A percentile compares a stretch with the other conserved stretches of the same genome.
phyloP scores from a whole-genome alignment of 1,140 invertebrate species.

The Hermetia illucens region DNA sequence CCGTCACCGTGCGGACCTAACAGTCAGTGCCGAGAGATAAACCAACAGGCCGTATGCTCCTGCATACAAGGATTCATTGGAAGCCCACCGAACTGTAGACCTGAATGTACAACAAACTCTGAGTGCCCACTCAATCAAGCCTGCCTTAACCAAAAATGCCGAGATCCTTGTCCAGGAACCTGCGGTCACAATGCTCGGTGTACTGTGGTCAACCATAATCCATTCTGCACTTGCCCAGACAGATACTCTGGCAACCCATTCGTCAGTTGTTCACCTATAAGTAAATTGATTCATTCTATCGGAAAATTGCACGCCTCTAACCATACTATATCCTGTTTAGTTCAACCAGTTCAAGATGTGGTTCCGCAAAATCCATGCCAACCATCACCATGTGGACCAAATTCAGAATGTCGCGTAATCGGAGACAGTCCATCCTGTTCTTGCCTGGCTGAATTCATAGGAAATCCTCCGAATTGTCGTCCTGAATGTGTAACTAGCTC shows the following conservation, averaged over 20 bases:
- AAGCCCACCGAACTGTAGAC: constrained; percentile 55
- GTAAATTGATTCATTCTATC: constrained; percentile 40
- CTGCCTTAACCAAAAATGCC: constrained; percentile 58
- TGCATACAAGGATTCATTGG: constrained; percentile 53
- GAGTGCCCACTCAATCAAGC: constrained; percentile 54
- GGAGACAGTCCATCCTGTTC: constrained; percentile 46
- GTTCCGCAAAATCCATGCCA: constrained; percentile 38
- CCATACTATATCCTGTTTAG: constrained; percentile 47
- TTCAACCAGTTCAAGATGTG: constrained; percentile 39
- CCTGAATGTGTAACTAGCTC: constrained; percentile 48
- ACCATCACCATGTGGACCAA: constrained; percentile 51
- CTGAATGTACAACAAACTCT: constrained; percentile 54
- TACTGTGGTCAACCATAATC: constrained; percentile 55
- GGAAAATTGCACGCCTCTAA: no score
- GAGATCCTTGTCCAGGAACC: constrained; percentile 56
- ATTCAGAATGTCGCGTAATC: constrained; percentile 48
- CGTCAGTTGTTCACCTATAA: constrained; percentile 34
- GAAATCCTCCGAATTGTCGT: constrained; percentile 60
- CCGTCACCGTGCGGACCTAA: constrained; percentile 55
- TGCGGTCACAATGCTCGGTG: constrained; percentile 62
- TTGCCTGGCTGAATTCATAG: constrained; percentile 50
- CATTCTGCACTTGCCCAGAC: constrained; percentile 52
- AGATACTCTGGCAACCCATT: constrained; percentile 59
- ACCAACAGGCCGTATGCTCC: constrained; percentile 45
- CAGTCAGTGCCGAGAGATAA: constrained; percentile 40